Evolutionary conservation across 2,797 vertebrate species (phyloP).

Genomic region (Acrossocheilus wenchowensis): DNA sequence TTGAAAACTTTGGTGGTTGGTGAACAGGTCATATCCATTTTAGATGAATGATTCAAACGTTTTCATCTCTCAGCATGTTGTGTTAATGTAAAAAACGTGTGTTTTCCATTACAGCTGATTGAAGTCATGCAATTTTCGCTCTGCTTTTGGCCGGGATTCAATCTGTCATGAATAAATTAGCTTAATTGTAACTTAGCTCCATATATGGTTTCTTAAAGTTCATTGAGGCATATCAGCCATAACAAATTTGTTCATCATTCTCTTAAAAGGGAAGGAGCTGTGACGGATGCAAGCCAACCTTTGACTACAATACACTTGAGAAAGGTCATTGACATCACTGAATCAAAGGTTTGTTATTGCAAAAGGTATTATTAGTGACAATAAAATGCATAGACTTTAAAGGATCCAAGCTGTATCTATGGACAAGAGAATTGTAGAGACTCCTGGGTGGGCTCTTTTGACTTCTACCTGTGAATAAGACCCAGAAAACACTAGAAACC

Average conservation of each 20-base stretch:
- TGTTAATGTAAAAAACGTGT: slow-evolving; percentile 8
- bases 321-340: slow-evolving; percentile 53
- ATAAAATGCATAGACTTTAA: neutral
- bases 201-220: slow-evolving; percentile 28
- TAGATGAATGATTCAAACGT: slow-evolving; percentile 15
- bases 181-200: slow-evolving; percentile 12
- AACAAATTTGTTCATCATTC: slow-evolving; percentile 12
- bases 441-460: neutral
- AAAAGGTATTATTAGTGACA: slow-evolving; percentile 25
- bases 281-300: slow-evolving; percentile 61
- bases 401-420: neutral
- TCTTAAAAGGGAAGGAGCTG: slow-evolving; percentile 60
- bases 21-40: slow-evolving; percentile 37
- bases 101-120: slow-evolving; percentile 1
- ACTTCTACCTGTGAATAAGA: neutral
- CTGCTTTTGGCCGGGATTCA: neutral
- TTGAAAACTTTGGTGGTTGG: slow-evolving; percentile 24
- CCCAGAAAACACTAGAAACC: neutral
- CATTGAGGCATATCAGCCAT: neutral
- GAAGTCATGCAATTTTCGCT: neutral
- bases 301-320: slow-evolving; percentile 66
- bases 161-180: slow-evolving; percentile 21
- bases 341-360: slow-evolving; percentile 63
- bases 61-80: slow-evolving; percentile 15
- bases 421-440: neutral